Evolutionary conservation across 1,140 invertebrate species (phyloP), one percentile per base, ranked within the genome.

Genomic region (Drosophila neocordata): DNA sequence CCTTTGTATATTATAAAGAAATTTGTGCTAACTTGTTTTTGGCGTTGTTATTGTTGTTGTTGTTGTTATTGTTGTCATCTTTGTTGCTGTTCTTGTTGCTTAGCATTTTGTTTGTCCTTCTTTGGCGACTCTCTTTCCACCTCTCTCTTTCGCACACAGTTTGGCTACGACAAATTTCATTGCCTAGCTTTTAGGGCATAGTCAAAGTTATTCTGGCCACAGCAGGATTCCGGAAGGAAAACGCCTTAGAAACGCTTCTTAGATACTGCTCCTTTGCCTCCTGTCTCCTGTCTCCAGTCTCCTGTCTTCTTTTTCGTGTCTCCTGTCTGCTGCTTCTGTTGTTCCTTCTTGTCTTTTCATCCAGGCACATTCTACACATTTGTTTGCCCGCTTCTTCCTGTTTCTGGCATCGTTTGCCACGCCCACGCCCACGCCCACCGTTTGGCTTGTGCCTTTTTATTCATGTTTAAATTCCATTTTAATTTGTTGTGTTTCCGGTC

Each of bases 1-100:
- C 78, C 81, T 85, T 85, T 85, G 81, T 87, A 85, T 87, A 85
- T 85, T 85, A 85, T 87, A 87, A 85, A 85, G 81, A 85, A 87
- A 85, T 85, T 85, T 85, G 82, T 78, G 75, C 56, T 59, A 44
- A 31, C 37, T 67, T 62, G 31, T 61, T 71, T 22, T 58, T 68
- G 60, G 18, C 55, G 31, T 56, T 69, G 35, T 52, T 74, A 6
- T 31, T 31, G 2, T 31, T 69, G 35, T 52, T n/a, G 60, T 18
- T 59, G 31, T 56, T 69, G 35, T 52, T 74, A 6, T 31, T 31
- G 2, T 31, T 69, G 35, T 52, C 69, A 7, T 31, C 7, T 3
- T 31, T 71, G 31, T 62, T 68, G 65, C 22, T 59, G 22, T 56
- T 69, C 27, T 52, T 74, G 24, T 63, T 65, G 62, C 60, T 77